These are phyloP conservation scores for Eospalax fontanierii DNA, from an alignment of 2,797 vertebrate species.

Conservation along the genomic window DNA sequence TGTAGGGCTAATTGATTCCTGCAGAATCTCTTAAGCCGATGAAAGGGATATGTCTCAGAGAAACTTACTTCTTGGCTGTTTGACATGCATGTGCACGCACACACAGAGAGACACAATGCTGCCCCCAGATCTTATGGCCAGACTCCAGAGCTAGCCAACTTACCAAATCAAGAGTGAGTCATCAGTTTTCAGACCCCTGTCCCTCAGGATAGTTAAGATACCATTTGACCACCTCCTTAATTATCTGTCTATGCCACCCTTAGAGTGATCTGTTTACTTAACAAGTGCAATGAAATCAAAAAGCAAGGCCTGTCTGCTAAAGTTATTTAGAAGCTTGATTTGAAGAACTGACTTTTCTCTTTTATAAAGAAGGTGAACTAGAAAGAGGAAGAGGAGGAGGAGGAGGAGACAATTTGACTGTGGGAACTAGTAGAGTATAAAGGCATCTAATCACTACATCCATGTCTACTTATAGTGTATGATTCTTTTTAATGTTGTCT, in stretches of 20 bases:
- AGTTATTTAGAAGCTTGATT: slow-evolving; percentile 63
- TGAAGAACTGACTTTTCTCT: slow-evolving; percentile 39
- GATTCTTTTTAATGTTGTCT: not conserved
- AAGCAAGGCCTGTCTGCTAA: slow-evolving; percentile 72
- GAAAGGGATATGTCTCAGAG: slow-evolving; percentile 84
- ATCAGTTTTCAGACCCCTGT: slow-evolving; percentile 85
- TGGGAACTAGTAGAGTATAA: not conserved
- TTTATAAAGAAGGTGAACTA: not conserved
- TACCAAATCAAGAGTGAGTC: slow-evolving; percentile 80
- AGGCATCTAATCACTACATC: not conserved
- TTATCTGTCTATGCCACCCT: slow-evolving; percentile 73
- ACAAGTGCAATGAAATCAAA: slow-evolving; percentile 73
- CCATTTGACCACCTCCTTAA: slow-evolving; percentile 79
- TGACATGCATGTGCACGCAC: slow-evolving; percentile 70
- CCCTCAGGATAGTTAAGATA: slow-evolving; percentile 83
- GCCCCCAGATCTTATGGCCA: slow-evolving; percentile 70
- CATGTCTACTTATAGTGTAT: not conserved
- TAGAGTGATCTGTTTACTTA: slow-evolving; percentile 71
- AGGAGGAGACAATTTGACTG: not conserved
- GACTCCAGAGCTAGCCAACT: slow-evolving; percentile 63
- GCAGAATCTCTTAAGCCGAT: slow-evolving; percentile 83
- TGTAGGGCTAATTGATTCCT: slow-evolving; percentile 86
- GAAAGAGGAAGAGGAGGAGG: not conserved
- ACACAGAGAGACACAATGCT: slow-evolving; percentile 33
- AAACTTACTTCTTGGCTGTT: slow-evolving; percentile 80